Percentiles rank a stretch among this genome's conserved stretches.
Conservation (phyloP, 2,113 vertebrate genomes). For the Macrotis lagotis region DNA sequence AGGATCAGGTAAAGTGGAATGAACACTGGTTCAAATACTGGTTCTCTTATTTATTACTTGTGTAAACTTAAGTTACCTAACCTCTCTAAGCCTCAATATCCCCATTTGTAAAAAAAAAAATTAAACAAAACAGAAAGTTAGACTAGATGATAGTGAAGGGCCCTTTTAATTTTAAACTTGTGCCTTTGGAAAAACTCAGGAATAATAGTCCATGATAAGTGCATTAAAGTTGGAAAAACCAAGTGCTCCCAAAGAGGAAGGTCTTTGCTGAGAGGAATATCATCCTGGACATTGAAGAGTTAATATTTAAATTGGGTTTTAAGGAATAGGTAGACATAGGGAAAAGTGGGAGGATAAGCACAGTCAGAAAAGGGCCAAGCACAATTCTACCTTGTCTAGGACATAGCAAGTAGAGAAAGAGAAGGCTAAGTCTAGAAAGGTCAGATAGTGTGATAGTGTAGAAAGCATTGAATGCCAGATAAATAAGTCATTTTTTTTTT, state of each 20-base stretch:
- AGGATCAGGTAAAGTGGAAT: neutral
- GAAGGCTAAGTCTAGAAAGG: neutral
- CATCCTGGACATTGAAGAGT: neutral
- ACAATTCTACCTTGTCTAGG: neutral
- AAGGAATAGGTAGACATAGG: neutral
- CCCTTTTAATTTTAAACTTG: neutral
- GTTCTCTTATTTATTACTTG: neutral
- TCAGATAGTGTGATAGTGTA: neutral
- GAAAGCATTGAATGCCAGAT: neutral
- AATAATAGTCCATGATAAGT: neutral
- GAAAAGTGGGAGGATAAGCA: neutral
- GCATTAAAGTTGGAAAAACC: neutral
- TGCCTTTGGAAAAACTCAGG: neutral
- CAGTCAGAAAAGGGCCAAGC: neutral
- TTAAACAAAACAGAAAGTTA: neutral
- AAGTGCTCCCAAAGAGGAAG: neutral
- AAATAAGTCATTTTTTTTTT: slow-evolving; percentile 18
- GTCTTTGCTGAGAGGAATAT: neutral
- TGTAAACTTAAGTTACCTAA: neutral
- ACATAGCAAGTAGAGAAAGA: neutral
- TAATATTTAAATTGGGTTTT: neutral
- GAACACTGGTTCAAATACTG: neutral
- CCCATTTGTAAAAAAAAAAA: neutral
- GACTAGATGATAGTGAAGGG: neutral
- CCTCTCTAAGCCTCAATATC: neutral